Evolutionary conservation across 2,113 vertebrate species (phyloP), one percentile per base, ranked within the genome.

Genomic region (Melanotaenia duboulayi): DNA sequence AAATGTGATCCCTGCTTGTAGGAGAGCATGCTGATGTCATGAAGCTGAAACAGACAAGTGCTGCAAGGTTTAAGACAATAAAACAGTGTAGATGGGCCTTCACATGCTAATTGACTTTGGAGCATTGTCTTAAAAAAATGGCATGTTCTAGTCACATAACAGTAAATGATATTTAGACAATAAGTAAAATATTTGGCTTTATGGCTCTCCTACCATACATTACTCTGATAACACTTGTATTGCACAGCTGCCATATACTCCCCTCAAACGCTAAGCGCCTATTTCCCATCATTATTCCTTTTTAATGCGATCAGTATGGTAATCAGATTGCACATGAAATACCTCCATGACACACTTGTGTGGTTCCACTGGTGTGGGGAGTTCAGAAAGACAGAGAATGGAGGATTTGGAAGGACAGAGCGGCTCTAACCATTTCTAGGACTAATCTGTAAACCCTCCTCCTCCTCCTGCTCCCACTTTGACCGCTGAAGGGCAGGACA

Each of bases 281-380:
- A 90, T 93, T 94, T 94, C 92, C 89, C 89, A 92, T 94, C 90
- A 91, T 90, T 92, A 91, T 94, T 92, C 82, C 77, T 61, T 90
- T 67, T 94, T 94, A 94, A 95, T 92, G 92, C 91, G 94, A 94
- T 96, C 94, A 94, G 89, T 86, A 88, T 87, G 82, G 76, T 96
- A 95, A 95, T 95, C 95, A 94, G 94, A 94, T 95, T 95, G 89
- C 81, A 79, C 84, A 87, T 86, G 85, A 90, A 94, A 94, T 94
- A 74, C 93, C 89, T 89, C 82, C 85, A 81, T 93, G 92, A 90
- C 91, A 93, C 88, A 93, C 78, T 91, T 93, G 85, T 86, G 71
- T 78, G 70, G 75, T 64, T 76, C 48, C 55, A 71, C 48, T 78
- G 80, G 65, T 76, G 76, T 60, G 71, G 66, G 65, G 82, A 76